phyloP scores from a whole-genome alignment of 2,888 invertebrate species.

The Drosophila anceps region DNA sequence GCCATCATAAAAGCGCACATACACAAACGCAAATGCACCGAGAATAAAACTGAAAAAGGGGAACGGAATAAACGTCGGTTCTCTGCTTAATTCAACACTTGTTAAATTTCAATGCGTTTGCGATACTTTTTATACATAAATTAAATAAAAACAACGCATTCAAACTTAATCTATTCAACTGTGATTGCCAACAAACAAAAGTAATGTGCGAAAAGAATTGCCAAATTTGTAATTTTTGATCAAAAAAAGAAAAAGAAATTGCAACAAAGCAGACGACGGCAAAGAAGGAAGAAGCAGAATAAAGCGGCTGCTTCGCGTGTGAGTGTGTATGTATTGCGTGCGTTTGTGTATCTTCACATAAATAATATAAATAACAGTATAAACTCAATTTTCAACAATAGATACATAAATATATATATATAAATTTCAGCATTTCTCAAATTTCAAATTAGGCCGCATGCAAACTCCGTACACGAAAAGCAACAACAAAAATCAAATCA shows the following conservation, averaged over 20 bases:
- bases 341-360: constrained; percentile 28
- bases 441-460: constrained; percentile 23
- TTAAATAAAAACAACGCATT: constrained; percentile 74
- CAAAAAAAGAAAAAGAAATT: constrained; percentile 59
- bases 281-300: constrained; percentile 56
- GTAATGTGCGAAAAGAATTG: constrained; percentile 63
- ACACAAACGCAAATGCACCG: constrained; percentile 60
- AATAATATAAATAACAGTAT: constrained; percentile 47
- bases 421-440: constrained; percentile 55
- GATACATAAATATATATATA: constrained; percentile 29
- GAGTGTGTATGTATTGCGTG: constrained; percentile 35
- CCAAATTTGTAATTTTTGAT: constrained; percentile 65
- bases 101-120: constrained; percentile 84
- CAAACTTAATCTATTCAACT: constrained; percentile 79
- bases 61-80: constrained; percentile 71
- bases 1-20: constrained; percentile 72
- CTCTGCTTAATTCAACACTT: constrained; percentile 83
- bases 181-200: constrained; percentile 78
- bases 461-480: constrained; percentile 22
- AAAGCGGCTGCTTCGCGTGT: constrained; percentile 66
- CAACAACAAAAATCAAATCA: neutral
- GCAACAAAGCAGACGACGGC: constrained; percentile 66
- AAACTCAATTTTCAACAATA: constrained; percentile 28
- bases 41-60: constrained; percentile 71
- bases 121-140: constrained; percentile 81